Conservation (phyloP, 2,888 invertebrate genomes). For the Alentia gelatinosa region DNA sequence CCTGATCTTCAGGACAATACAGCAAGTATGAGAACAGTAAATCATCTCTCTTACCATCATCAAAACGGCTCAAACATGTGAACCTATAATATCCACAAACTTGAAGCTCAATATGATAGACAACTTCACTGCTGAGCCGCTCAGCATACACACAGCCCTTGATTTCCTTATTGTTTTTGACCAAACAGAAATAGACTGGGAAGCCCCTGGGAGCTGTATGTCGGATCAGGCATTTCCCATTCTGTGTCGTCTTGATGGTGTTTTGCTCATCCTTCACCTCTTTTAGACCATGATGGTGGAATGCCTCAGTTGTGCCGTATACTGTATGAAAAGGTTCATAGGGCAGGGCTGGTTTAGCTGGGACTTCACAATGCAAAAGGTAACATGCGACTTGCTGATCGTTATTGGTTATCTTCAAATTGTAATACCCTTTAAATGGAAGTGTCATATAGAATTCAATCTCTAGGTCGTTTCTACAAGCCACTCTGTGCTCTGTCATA, state of each 20-base stretch:
- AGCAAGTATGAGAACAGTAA: constrained; percentile 21
- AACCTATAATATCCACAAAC: background rate
- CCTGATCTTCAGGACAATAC: background rate
- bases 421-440: background rate
- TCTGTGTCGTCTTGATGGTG: background rate
- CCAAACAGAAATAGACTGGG: background rate
- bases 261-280: background rate
- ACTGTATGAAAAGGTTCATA: background rate
- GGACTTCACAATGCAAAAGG: background rate
- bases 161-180: background rate
- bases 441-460: background rate
- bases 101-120: background rate
- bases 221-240: background rate
- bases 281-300: background rate
- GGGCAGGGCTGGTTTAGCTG: background rate
- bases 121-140: background rate
- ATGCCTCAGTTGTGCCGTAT: background rate
- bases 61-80: constrained; percentile 11
- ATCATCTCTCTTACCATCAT: background rate
- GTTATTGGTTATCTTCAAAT: background rate
- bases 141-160: constrained; percentile 19
- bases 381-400: constrained; percentile 4
- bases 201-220: background rate
- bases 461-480: background rate
- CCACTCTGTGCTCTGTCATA: background rate